A percentile compares a stretch with the other conserved stretches of the same genome.
These are phyloP conservation scores for Antidorcas marsupialis DNA, from an alignment of 2,113 vertebrate genomes.

Conservation along the genomic window DNA sequence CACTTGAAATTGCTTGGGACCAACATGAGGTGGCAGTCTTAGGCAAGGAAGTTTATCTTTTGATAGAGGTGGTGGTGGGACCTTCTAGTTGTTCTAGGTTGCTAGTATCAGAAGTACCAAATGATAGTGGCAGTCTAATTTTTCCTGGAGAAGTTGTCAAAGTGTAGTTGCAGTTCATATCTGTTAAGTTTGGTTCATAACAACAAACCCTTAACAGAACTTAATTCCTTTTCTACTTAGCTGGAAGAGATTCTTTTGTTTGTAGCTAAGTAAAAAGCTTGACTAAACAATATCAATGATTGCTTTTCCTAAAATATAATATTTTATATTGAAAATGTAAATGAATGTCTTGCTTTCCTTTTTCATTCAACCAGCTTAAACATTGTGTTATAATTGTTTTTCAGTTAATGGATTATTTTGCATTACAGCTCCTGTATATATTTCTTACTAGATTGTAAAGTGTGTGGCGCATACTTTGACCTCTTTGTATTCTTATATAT, in stretches of 20 bases:
- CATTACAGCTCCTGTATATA: neutral
- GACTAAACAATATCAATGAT: neutral
- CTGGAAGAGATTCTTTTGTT: conserved; percentile 26
- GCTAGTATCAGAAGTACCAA: neutral
- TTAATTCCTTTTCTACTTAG: conserved; percentile 33
- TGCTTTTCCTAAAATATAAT: conserved; percentile 27
- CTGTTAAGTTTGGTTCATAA: neutral
- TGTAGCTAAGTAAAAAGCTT: neutral
- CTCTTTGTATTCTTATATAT: neutral
- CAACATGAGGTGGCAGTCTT: neutral
- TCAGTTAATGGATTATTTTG: conserved; percentile 13
- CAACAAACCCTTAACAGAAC: neutral
- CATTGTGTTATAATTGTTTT: neutral
- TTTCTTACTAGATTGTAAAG: neutral
- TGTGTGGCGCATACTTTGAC: neutral
- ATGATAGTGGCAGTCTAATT: neutral
- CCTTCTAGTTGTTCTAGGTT: neutral
- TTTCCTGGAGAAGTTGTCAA: conserved; percentile 12
- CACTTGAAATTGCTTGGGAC: neutral
- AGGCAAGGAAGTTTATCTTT: neutral
- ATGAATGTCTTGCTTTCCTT: neutral
- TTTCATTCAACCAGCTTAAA: neutral
- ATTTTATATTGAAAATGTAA: conserved; percentile 12
- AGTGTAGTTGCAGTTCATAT: neutral
- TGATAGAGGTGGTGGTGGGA: neutral